Evolutionary conservation across 2,113 vertebrate genomes (phyloP).

Genomic region (Misgurnus anguillicaudatus): DNA sequence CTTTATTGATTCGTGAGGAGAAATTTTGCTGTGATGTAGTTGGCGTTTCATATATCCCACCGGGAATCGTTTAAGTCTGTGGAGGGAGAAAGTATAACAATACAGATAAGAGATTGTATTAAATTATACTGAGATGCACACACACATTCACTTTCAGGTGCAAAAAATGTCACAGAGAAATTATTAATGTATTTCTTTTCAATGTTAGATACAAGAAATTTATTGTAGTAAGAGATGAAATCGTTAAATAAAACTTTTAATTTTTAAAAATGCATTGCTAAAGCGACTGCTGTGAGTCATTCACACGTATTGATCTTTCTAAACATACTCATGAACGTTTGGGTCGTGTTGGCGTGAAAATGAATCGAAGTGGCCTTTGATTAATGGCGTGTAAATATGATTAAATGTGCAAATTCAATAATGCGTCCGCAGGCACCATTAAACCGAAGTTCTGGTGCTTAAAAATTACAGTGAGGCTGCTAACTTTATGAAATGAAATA

Average conservation of each 20-base stretch:
- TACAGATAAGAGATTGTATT: conserved; percentile 32
- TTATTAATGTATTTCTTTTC: conserved; percentile 16
- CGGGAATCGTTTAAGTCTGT: not conserved
- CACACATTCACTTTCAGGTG: conserved; percentile 31
- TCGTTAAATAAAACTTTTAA: too few species aligned
- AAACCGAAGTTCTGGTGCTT: conserved; percentile 7
- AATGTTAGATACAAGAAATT: conserved; percentile 35
- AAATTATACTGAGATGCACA: conserved; percentile 24
- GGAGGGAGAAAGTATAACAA: conserved; percentile 5
- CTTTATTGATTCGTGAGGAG: not conserved
- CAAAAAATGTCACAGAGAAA: conserved; percentile 35
- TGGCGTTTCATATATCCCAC: conserved; percentile 6
- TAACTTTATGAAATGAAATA: conserved; percentile 28
- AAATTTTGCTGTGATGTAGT: not conserved
- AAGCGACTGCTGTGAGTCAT: conserved; percentile 15
- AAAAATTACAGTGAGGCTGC: conserved; percentile 14
- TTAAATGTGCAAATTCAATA: conserved; percentile 30
- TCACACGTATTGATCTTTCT: conserved; percentile 11
- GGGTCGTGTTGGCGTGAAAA: not conserved
- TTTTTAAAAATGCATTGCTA: too few species aligned
- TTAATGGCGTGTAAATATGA: conserved; percentile 38
- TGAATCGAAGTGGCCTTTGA: conserved; percentile 35
- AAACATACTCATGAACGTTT: conserved; percentile 11
- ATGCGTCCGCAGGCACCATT: conserved; percentile 8
- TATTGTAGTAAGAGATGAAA: not conserved